Percentiles rank a stretch among this genome's conserved stretches.
phyloP scores from a whole-genome alignment of 30 jellyfish, hydroid and myxozoan genomes.

The Pseudorhiza aurosa region DNA sequence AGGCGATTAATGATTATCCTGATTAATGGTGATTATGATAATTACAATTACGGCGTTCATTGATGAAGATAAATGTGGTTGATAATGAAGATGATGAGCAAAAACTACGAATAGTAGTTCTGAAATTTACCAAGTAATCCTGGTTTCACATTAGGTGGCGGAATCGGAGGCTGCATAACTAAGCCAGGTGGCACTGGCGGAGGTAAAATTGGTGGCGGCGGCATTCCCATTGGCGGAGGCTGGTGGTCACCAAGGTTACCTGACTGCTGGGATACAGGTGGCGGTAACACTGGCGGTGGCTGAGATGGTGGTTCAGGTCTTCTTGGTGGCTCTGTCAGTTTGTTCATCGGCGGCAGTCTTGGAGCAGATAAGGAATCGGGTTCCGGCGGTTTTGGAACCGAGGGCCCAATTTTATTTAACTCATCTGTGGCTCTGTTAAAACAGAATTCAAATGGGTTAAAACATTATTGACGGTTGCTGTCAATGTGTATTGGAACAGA shows the following conservation, averaged over 20 bases:
- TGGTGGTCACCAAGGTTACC: constrained; percentile 20
- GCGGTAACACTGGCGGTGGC: constrained; percentile 70
- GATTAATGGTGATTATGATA: too few relatives aligned
- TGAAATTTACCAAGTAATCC: constrained; percentile 66
- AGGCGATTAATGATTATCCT: too few relatives aligned
- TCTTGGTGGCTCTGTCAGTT: constrained; percentile 49
- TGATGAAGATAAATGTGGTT: too few relatives aligned
- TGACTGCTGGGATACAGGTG: constrained; percentile 48
- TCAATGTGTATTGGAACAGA: too few relatives aligned
- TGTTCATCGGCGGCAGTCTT: constrained; percentile 33
- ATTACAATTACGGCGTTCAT: too few relatives aligned
- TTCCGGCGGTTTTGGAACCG: constrained; percentile 62
- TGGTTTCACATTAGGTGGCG: constrained; percentile 69
- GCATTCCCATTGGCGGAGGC: constrained; percentile 28
- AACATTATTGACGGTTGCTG: too few relatives aligned
- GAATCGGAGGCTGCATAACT: constrained; percentile 74
- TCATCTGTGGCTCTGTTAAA: constrained; percentile 96
- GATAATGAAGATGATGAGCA: too few relatives aligned
- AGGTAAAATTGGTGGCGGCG: constrained; percentile 62
- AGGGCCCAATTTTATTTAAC: constrained; percentile 88
- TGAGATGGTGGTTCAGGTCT: constrained; percentile 55
- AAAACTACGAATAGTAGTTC: too few relatives aligned
- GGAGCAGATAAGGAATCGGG: constrained; percentile 44
- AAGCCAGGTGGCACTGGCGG: constrained; percentile 64
- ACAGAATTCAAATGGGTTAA: too few relatives aligned